A percentile compares a stretch with the other conserved stretches of the same genome.
Evolutionary conservation across 2,888 invertebrate genomes (phyloP).

Genomic region (Nephrotoma flavescens): DNA sequence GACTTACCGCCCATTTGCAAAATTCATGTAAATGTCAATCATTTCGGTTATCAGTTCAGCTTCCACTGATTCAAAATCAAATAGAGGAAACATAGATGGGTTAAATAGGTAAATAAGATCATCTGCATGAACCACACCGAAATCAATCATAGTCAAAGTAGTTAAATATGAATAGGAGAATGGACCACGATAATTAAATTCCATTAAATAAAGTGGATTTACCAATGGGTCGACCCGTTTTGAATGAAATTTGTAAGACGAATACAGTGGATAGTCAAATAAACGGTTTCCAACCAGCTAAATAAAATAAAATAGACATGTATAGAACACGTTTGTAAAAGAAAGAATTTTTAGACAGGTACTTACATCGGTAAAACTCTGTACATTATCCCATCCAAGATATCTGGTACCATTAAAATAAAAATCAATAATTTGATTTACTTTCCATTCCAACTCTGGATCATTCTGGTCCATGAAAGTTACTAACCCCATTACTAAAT

Average conservation of each 20-base stretch:
- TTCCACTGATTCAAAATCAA: neutral
- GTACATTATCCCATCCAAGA: neutral
- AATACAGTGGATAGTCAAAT: neutral
- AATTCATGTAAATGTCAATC: neutral
- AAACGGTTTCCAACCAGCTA: neutral
- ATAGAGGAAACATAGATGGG: neutral
- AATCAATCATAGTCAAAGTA: neutral
- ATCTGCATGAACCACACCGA: neutral
- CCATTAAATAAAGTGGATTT: neutral
- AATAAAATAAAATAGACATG: neutral
- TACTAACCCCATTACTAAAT: neutral
- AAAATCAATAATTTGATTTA: neutral
- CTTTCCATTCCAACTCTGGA: neutral
- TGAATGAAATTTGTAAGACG: neutral
- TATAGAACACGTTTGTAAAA: too few relatives aligned
- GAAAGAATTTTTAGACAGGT: neutral
- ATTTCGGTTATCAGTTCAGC: neutral
- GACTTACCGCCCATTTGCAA: neutral
- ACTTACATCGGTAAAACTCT: neutral
- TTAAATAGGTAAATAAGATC: neutral
- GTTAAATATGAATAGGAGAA: neutral
- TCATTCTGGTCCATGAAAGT: neutral
- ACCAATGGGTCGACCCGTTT: neutral
- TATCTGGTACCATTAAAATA: neutral
- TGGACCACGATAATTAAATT: neutral